Evolutionary conservation across 2,888 invertebrate species (phyloP).

Genomic region (Exephanes ischioxanthus): DNA sequence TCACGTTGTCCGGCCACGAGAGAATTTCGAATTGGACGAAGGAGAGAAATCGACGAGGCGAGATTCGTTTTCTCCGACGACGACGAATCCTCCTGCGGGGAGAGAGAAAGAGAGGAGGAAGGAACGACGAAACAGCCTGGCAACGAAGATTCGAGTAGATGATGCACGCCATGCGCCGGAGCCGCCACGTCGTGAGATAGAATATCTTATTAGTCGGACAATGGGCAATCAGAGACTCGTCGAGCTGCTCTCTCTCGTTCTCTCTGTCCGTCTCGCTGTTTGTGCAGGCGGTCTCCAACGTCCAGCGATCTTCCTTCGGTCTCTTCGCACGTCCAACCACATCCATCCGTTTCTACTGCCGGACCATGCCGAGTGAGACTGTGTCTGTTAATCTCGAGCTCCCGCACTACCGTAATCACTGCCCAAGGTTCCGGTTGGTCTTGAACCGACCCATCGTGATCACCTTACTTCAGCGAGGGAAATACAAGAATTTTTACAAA

Average conservation of each 20-base stretch:
- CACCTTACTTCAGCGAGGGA: constrained; percentile 5
- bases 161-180: constrained; percentile 57
- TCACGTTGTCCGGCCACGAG: constrained; percentile 17
- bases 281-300: constrained; percentile 28
- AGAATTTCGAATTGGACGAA: constrained; percentile 55
- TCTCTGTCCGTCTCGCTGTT: constrained; percentile 3
- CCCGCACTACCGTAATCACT: constrained; percentile 37
- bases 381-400: constrained; percentile 12
- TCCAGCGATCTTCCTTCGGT: constrained; percentile 50
- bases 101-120: constrained; percentile 11
- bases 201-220: constrained; percentile 84
- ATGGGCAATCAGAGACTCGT: constrained; percentile 83
- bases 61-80: constrained; percentile 45
- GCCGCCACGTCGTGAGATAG: constrained; percentile 73
- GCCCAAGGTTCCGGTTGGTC: constrained; percentile 10
- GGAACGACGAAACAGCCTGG: constrained; percentile 46
- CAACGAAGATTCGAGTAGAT: constrained; percentile 54
- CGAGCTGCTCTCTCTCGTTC: constrained; percentile 68
- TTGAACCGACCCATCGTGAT: constrained; percentile 21
- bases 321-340: constrained; percentile 58
- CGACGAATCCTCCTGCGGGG: constrained; percentile 7
- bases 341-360: constrained; percentile 73
- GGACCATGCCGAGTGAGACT: constrained; percentile 15
- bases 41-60: constrained; percentile 57
- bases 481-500: not conserved